Conservation (phyloP, 1,140 invertebrate species). For the Colletes latitarsis region DNA sequence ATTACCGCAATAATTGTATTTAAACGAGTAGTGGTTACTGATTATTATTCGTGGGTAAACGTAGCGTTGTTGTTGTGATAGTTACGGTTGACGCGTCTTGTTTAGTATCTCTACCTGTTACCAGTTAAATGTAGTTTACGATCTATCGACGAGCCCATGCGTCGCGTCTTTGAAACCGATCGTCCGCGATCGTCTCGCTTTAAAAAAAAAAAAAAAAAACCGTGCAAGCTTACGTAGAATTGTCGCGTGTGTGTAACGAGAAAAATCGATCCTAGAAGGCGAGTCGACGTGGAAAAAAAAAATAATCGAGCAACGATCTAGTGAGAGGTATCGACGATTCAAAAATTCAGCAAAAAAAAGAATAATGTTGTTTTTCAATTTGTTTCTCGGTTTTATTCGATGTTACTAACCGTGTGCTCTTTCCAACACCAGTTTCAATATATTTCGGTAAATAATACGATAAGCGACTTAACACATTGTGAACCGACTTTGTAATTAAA, state of each 20-base stretch:
- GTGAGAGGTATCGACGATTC: slow-evolving; percentile 12
- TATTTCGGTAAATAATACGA: not conserved
- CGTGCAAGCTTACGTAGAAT: slow-evolving; percentile 51
- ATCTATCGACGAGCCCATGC: not conserved
- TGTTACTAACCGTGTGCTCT: not conserved
- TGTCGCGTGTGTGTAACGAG: slow-evolving; percentile 44
- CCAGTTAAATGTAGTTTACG: slow-evolving; percentile 14
- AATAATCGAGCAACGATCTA: slow-evolving; percentile 9
- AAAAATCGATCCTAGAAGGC: slow-evolving; percentile 36
- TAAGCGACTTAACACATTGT: not conserved
- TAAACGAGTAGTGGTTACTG: slow-evolving; percentile 19
- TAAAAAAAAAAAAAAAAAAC: slow-evolving; percentile 36
- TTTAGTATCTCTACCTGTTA: slow-evolving; percentile 34
- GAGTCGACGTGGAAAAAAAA: slow-evolving; percentile 15
- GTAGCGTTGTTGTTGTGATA: slow-evolving; percentile 29
- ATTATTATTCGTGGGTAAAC: slow-evolving; percentile 27
- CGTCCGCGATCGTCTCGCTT: slow-evolving; percentile 48
- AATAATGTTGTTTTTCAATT: not conserved
- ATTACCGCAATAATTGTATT: slow-evolving; percentile 19
- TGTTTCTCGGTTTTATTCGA: not conserved
- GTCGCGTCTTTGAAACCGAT: slow-evolving; percentile 15
- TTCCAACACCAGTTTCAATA: not conserved
- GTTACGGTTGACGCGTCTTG: slow-evolving; percentile 30
- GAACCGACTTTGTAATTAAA: not conserved
- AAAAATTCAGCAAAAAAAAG: not conserved